phyloP scores from a whole-genome alignment of 2,113 vertebrate species.

The Spea multiplicata region DNA sequence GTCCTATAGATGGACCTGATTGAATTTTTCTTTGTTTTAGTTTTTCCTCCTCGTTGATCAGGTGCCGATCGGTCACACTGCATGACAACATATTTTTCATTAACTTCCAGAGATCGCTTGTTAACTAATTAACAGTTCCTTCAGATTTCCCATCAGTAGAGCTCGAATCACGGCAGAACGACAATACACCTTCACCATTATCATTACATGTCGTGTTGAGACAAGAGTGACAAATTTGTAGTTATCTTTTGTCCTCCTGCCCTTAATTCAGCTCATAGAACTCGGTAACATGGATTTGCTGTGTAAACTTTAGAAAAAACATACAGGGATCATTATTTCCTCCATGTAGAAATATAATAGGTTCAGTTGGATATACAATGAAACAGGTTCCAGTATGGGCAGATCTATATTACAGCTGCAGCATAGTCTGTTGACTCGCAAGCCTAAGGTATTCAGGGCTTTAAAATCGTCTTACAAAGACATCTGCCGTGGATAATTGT shows the following conservation, averaged over 20 bases:
- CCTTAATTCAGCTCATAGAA: constrained; percentile 11
- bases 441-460: constrained; percentile 23
- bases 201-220: constrained; percentile 2
- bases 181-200: neutral
- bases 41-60: too few relatives aligned
- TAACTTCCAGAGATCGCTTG: too few relatives aligned
- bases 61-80: too few relatives aligned
- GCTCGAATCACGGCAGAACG: neutral
- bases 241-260: neutral
- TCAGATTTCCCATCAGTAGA: neutral
- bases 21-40: too few relatives aligned
- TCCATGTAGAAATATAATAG: constrained; percentile 5
- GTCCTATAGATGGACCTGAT: too few relatives aligned
- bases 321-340: constrained; percentile 8
- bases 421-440: constrained; percentile 21
- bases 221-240: constrained; percentile 30
- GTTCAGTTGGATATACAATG: constrained; percentile 27
- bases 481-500: constrained; percentile 41
- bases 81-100: too few relatives aligned
- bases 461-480: constrained; percentile 27
- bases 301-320: constrained; percentile 25
- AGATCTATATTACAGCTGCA: constrained; percentile 25
- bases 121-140: neutral
- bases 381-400: constrained; percentile 1
- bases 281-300: constrained; percentile 13